phyloP scores from a whole-genome alignment of 1,140 invertebrate species.

The Olivierus martensii region DNA sequence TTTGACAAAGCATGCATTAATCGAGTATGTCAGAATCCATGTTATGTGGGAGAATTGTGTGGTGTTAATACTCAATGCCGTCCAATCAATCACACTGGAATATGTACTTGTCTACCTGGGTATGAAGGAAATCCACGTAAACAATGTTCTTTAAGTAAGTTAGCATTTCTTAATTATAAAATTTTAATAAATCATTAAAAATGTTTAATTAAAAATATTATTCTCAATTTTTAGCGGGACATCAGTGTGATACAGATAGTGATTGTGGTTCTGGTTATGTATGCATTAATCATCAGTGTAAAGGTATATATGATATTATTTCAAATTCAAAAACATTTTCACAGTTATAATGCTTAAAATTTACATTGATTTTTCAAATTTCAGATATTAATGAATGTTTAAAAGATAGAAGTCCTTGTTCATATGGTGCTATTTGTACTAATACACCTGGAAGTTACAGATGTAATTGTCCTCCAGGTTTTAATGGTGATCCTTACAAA shows the following conservation, averaged over 20 bases:
- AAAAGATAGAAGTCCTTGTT: conserved; percentile 39
- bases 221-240: conserved; percentile 16
- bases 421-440: conserved; percentile 63
- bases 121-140: conserved; percentile 70
- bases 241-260: conserved; percentile 28
- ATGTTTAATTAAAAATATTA: no score
- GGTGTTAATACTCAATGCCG: conserved; percentile 66
- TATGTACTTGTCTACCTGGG: conserved; percentile 67
- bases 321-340: no score
- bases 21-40: conserved; percentile 60
- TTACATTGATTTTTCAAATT: not conserved
- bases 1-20: conserved; percentile 71
- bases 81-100: conserved; percentile 60
- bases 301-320: no score
- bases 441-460: conserved; percentile 72
- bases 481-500: conserved; percentile 24
- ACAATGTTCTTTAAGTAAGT: conserved; percentile 47
- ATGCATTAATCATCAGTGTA: conserved; percentile 28
- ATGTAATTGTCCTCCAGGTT: conserved; percentile 60
- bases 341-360: no score
- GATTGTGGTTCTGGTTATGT: conserved; percentile 31
- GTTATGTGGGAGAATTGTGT: conserved; percentile 49
- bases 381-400: conserved; percentile 24
- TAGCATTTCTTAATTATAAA: no score
- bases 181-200: no score